Evolutionary conservation across 2,888 invertebrate genomes (phyloP).

Genomic region (Azorinus chamasolen): DNA sequence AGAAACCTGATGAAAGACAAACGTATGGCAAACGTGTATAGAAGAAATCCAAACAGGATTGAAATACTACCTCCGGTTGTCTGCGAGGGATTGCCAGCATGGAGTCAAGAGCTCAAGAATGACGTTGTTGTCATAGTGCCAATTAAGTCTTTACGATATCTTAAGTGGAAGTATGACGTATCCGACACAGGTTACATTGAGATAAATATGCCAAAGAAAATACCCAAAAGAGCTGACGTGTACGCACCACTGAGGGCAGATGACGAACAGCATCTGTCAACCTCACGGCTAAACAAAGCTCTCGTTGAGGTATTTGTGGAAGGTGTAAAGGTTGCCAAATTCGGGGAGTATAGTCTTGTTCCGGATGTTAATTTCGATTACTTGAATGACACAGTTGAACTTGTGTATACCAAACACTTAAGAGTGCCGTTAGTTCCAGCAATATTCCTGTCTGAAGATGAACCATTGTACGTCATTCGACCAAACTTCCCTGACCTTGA

Average conservation of each 20-base stretch:
- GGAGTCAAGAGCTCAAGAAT: slow-evolving; percentile 49
- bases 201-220: slow-evolving; percentile 45
- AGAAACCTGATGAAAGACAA: slow-evolving; percentile 54
- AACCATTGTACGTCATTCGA: slow-evolving; percentile 55
- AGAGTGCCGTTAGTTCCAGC: slow-evolving; percentile 55
- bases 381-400: slow-evolving; percentile 55
- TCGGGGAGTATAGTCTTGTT: slow-evolving; percentile 52
- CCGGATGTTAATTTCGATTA: slow-evolving; percentile 61
- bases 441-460: slow-evolving; percentile 52
- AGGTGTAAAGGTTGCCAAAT: slow-evolving; percentile 60
- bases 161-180: slow-evolving; percentile 43
- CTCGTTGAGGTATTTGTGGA: slow-evolving; percentile 69
- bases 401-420: slow-evolving; percentile 57
- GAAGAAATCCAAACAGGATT: slow-evolving; percentile 51
- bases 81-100: slow-evolving; percentile 54
- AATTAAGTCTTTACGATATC: slow-evolving; percentile 55
- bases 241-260: slow-evolving; percentile 69
- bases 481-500: slow-evolving; percentile 60
- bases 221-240: slow-evolving; percentile 29
- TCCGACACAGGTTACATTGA: slow-evolving; percentile 51
- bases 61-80: slow-evolving; percentile 52
- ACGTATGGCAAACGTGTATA: slow-evolving; percentile 43
- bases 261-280: slow-evolving; percentile 73
- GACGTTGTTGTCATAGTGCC: slow-evolving; percentile 51
- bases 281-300: slow-evolving; percentile 69